phyloP scores from a whole-genome alignment of 2,888 invertebrate genomes.

The Eubasilissa splendida region DNA sequence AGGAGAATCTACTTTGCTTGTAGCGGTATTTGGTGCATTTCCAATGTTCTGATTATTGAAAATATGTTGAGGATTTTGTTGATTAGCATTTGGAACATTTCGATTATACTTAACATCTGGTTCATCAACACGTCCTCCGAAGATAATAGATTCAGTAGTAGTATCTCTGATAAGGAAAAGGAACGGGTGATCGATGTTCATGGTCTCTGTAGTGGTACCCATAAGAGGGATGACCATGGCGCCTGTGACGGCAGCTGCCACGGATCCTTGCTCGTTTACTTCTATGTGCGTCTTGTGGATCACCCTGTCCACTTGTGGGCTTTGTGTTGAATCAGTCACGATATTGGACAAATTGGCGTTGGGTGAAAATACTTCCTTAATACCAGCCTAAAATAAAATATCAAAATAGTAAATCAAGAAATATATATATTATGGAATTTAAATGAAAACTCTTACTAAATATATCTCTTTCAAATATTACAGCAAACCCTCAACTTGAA shows the following conservation, averaged over 20 bases:
- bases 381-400: slow-evolving; percentile 71
- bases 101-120: slow-evolving; percentile 61
- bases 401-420: background rate
- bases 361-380: slow-evolving; percentile 72
- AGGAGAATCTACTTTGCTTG: background rate
- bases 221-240: slow-evolving; percentile 76
- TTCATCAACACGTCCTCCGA: slow-evolving; percentile 75
- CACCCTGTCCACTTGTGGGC: slow-evolving; percentile 71
- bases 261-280: slow-evolving; percentile 78
- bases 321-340: slow-evolving; percentile 62
- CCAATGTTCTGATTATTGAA: background rate
- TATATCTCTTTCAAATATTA: too few species aligned
- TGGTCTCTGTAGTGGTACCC: slow-evolving; percentile 67
- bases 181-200: slow-evolving; percentile 77
- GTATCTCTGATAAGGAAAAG: slow-evolving; percentile 77
- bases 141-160: slow-evolving; percentile 72
- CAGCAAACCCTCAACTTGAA: too few species aligned
- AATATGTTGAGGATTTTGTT: background rate
- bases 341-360: slow-evolving; percentile 75
- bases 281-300: slow-evolving; percentile 77
- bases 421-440: background rate
- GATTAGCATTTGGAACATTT: background rate
- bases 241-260: slow-evolving; percentile 76
- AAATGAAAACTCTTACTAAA: background rate
- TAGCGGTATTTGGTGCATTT: background rate